phyloP scores from a whole-genome alignment of 2,888 invertebrate species.

The Drosophila borborema region DNA sequence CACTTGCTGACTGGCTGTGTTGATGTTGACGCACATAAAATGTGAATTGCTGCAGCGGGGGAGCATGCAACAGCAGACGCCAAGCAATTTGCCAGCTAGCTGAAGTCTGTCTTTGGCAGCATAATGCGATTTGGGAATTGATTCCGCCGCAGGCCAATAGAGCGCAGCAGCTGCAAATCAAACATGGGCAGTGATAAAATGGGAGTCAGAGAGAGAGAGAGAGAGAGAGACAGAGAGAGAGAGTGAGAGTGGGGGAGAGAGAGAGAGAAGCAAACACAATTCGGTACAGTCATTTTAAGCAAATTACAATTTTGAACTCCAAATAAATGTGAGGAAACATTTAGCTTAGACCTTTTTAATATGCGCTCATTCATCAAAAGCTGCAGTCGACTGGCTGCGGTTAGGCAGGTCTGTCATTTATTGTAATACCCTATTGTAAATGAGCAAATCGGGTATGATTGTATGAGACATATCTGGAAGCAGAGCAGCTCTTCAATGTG shows the following conservation, averaged over 20 bases:
- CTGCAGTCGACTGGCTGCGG: conserved; percentile 47
- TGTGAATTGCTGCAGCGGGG: conserved; percentile 52
- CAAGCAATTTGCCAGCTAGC: conserved; percentile 71
- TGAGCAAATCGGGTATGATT: accelerated
- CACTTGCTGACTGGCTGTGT: conserved; percentile 67
- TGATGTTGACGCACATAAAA: conserved; percentile 77
- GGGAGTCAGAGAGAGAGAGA: not conserved
- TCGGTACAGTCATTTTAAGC: conserved; percentile 69
- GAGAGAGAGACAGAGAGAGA: too few species aligned
- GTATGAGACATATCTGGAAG: too few species aligned
- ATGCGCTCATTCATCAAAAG: conserved; percentile 53
- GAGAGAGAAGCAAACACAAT: conserved; percentile 2
- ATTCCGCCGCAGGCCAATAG: conserved; percentile 64
- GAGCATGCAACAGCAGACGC: conserved; percentile 30
- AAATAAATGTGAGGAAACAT: conserved; percentile 32
- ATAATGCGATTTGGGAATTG: conserved; percentile 80
- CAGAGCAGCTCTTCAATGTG: too few species aligned
- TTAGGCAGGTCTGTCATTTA: conserved; percentile 69
- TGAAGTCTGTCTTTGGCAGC: conserved; percentile 50
- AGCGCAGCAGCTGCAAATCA: conserved; percentile 33
- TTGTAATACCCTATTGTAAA: not conserved
- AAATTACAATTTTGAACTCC: conserved; percentile 66
- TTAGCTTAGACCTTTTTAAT: conserved; percentile 40
- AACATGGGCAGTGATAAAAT: not conserved
- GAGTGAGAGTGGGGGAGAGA: not conserved